Base-by-base conservation (phyloP, 2,113 vertebrate genomes). In the Grantiella picta region DNA sequence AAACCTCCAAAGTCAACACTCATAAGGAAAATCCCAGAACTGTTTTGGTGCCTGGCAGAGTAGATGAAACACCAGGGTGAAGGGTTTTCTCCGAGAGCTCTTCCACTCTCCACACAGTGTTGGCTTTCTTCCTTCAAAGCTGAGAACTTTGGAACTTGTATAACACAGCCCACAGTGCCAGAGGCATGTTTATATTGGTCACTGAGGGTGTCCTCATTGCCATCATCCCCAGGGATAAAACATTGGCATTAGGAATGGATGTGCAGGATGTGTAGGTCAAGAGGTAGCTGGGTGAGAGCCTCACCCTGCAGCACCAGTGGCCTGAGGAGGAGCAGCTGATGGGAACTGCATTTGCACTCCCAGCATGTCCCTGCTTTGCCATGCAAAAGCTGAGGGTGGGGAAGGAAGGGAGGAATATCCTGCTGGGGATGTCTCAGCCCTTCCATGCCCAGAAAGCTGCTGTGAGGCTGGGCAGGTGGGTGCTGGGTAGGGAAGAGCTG, bases 281-380 rank as follows among this genome's bases (percentile, higher is more conserved):
- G 12, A n/a, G 25, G 13, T 9, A 7, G 27, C 7, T 27, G 54
- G 13, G 18, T 38, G 5, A 49, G 12, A 75, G 66, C 42, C 64
- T 27, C 22, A 42, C 15, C 49, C 52, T 76, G 0, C 22, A 3
- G 40, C 1, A 1, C 23, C 2, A 3, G 31, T 2, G 14, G 16
- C 47, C 42, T 45, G 52, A 2, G 3, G 35, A 73, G 57, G 31
- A 85, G 45, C 82, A 23, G 1, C 0, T 3, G 45, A 4, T 59
- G 66, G 47, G 53, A 14, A 0, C 12, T 70, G 15, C 33, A 24
- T 53, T 83, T 47, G 56, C 24, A 12, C 23, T n/a, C 35, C 5
- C 56, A 10, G 16, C 14, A 4, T 7, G 33, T 76, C 29, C 71
- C 36, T 77, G 3, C 10, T 87, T 69, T 87, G 83, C 89, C 60